Evolutionary conservation across 2,797 vertebrate genomes (phyloP), one percentile per base, ranked within the genome.

Genomic region (Leptoclinus maculatus): DNA sequence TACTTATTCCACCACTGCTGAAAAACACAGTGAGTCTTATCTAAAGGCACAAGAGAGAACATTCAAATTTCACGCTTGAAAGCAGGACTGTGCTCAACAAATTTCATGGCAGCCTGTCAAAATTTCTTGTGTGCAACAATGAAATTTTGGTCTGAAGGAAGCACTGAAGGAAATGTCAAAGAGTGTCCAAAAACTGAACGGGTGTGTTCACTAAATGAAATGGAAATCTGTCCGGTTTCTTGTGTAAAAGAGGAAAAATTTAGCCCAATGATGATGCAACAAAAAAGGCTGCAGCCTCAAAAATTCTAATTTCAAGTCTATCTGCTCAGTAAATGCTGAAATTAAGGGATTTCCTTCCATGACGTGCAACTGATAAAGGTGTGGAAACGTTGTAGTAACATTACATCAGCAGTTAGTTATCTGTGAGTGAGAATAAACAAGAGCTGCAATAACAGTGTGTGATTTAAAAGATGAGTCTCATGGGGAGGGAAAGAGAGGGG

Each of bases 401-500:
- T 41, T 1, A 38, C 29, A 3, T 29, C 9, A 29, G n/a, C 7
- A 21, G 32, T 7, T 5, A n/a, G 38, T 16, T 58, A 21, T 53
- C 47, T 32, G 17, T 53, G n/a, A n/a, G 54, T 4, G 57, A 78
- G 63, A 49, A 45, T 11, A 7, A 19, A 47, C 17, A 7, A 47
- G 47, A 10, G 29, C 14, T 43, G 54, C 21, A 47, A 5, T 25
- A 53, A 21, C 43, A 29, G 60, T 0, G 17, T 53, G 65, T 65
- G 17, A 65, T 68, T 74, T 51, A 58, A 60, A 34, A 34, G 56
- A 57, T 9, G 56, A 39, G 75, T 25, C 2, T 7, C 25, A 51
- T 13, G 17, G 25, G 58, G 39, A 49, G 74, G 47, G 62, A 57
- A 67, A 69, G 10, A 77, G 49, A 41, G 25, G 7, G 21, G 29